Percentiles rank a stretch among this genome's conserved stretches.
phyloP scores from a whole-genome alignment of 2,888 invertebrate species.

The Leptopilina myrica region DNA sequence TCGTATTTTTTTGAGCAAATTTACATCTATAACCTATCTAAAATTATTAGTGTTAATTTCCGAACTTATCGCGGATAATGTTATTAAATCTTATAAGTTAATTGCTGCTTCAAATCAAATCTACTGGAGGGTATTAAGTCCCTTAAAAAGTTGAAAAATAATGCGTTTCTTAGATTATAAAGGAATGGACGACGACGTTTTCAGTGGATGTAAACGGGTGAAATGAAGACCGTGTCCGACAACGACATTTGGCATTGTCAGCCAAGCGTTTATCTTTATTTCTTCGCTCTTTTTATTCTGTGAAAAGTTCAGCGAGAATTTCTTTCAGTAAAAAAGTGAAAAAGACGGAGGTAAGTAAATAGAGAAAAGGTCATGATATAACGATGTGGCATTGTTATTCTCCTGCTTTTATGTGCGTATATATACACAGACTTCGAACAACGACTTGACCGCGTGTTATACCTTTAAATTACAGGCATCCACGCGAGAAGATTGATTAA shows the following conservation, averaged over 20 bases:
- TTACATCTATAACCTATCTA: too few relatives aligned
- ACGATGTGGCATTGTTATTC: constrained; percentile 27
- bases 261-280: constrained; percentile 40
- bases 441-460: constrained; percentile 50
- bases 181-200: constrained; percentile 11
- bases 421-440: neutral
- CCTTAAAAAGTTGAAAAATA: constrained; percentile 10
- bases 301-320: constrained; percentile 22
- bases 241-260: constrained; percentile 35
- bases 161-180: constrained; percentile 9
- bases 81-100: too few relatives aligned
- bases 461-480: constrained; percentile 68
- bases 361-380: constrained; percentile 21
- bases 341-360: constrained; percentile 30
- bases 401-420: neutral
- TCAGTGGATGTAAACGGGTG: constrained; percentile 30
- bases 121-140: constrained; percentile 4
- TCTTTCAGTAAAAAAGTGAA: constrained; percentile 6
- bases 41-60: too few relatives aligned
- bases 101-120: neutral
- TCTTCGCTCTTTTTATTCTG: constrained; percentile 16
- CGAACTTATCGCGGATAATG: too few relatives aligned
- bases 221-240: constrained; percentile 35
- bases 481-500: constrained; percentile 72
- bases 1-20: too few relatives aligned